Percentiles rank a stretch among this genome's conserved stretches.
Evolutionary conservation across 2,888 invertebrate species (phyloP).

Genomic region (Meloe dianella): DNA sequence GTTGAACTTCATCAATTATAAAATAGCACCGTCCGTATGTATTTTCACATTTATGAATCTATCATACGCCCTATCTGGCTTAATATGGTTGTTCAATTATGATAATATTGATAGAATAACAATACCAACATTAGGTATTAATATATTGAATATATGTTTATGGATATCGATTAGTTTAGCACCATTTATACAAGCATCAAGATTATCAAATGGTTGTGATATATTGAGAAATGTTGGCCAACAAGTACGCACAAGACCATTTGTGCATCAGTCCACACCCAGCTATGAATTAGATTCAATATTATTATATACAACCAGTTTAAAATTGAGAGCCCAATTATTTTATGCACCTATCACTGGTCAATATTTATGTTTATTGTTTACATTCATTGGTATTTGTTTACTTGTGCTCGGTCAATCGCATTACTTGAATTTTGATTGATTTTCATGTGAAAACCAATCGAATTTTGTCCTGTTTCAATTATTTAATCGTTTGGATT

Average conservation of each 20-base stretch:
- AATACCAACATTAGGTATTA: slow-evolving; percentile 66
- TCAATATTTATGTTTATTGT: slow-evolving; percentile 69
- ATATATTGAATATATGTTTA: slow-evolving; percentile 66
- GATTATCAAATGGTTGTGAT: slow-evolving; percentile 74
- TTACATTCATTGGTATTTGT: slow-evolving; percentile 66
- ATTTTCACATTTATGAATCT: slow-evolving; percentile 78
- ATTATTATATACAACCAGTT: slow-evolving; percentile 75
- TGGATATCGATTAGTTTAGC: slow-evolving; percentile 71
- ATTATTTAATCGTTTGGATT: not conserved
- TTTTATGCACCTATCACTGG: slow-evolving; percentile 76
- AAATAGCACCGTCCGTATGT: slow-evolving; percentile 77
- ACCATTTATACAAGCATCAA: slow-evolving; percentile 79
- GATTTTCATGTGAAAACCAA: no score
- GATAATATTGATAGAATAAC: slow-evolving; percentile 67
- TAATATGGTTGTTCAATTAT: slow-evolving; percentile 69
- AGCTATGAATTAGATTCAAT: slow-evolving; percentile 78
- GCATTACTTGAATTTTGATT: slow-evolving; percentile 60
- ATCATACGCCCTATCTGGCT: slow-evolving; percentile 74
- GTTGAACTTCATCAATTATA: slow-evolving; percentile 76
- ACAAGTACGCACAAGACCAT: slow-evolving; percentile 78
- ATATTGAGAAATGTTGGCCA: slow-evolving; percentile 78
- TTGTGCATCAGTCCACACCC: slow-evolving; percentile 79
- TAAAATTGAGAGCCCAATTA: slow-evolving; percentile 76
- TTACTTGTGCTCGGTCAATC: slow-evolving; percentile 77
- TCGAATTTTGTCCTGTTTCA: not conserved